Evolutionary conservation across 64 coral and sea anemone species (phyloP), one percentile per base, ranked within the genome.

Genomic region (Pocillopora damicornis): DNA sequence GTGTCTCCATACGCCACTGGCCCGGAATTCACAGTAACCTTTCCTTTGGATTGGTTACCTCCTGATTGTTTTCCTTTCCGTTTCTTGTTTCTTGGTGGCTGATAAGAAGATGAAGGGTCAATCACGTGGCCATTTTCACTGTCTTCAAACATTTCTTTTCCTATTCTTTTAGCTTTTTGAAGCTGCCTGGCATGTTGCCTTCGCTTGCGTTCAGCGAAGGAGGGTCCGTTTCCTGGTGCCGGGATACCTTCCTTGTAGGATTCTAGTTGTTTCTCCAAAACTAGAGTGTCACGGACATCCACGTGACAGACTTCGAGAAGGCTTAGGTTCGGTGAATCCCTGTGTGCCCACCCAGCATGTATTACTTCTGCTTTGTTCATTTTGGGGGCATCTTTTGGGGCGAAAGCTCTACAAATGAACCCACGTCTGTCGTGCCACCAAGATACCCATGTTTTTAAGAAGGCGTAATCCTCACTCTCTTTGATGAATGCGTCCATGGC

Each of bases 401-500:
- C 35, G 59, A 89, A 89, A 57, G 77, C 88, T 30, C 37, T 79
- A 58, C 37, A 89, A 56, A 80, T 89, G 66, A 89, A 89, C 30
- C 76, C 60, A 25, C 34, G 79, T 75, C 88, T 79, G 64, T 89
- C 88, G 77, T 80, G 76, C 76, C 88, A 89, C 88, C 61, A 81
- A 18, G 88, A 67, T 36, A 89, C 35, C 88, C 76, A 89, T 73
- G 88, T 66, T 59, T 89, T 89, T 80, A 80, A 81, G 58, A 80
- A 89, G 37, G 61, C 30, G 9, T 77, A 26, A 15, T 72, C 17
- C 15, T 78, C 60, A 38, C 61, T 14, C 37, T 89, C 75, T 15
- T 89, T 45, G 30, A 81, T 80, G 71, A 89, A 58, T 75, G 30
- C 64, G 69, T 89, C 88, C 37, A 89, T 69, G 66, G 37, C 37